Conservation (phyloP, 2,113 vertebrate genomes). For the Amblyornis subalaris region DNA sequence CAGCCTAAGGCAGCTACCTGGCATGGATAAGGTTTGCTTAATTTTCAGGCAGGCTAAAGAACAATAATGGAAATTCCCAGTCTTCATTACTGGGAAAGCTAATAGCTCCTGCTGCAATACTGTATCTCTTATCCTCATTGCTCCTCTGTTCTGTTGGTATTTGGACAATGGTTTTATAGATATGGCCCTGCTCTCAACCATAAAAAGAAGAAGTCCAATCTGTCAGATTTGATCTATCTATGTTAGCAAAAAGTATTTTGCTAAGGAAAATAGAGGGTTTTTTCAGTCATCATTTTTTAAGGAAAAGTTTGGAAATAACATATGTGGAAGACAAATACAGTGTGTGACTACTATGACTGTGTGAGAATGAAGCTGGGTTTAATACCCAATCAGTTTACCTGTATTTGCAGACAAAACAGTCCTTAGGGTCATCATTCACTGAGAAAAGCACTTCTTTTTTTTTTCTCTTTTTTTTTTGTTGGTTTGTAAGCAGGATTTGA, state of each 20-base stretch:
- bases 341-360: not conserved
- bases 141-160: not conserved
- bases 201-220: not conserved
- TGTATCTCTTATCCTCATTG: not conserved
- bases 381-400: not conserved
- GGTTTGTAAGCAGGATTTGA: not conserved
- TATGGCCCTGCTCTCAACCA: not conserved
- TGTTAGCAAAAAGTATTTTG: not conserved
- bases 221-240: not conserved
- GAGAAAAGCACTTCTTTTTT: not conserved
- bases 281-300: not conserved
- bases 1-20: not conserved
- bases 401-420: not conserved
- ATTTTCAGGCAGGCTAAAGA: not conserved
- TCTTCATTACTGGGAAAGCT: not conserved
- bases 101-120: not conserved
- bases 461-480: not conserved
- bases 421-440: not conserved
- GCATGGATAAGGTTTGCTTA: not conserved
- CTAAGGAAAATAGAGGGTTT: rapidly evolving
- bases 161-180: not conserved
- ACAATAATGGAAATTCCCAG: not conserved
- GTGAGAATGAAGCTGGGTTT: not conserved
- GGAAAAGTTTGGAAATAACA: not conserved
- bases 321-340: not conserved